Evolutionary conservation across 2,888 invertebrate species (phyloP), one percentile per base, ranked within the genome.

Genomic region (Brachypterus glaber): DNA sequence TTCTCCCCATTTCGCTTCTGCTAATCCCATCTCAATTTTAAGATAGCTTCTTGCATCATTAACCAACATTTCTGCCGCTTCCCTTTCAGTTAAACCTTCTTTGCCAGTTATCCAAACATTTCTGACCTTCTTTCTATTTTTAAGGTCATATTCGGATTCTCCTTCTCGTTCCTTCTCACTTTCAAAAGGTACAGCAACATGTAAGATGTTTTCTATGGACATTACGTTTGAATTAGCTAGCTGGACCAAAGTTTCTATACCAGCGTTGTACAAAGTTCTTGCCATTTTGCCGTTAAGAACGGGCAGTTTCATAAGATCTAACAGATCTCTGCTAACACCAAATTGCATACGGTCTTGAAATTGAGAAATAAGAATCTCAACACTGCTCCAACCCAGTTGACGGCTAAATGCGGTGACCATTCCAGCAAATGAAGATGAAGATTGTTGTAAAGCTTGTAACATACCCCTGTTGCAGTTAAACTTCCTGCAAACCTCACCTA

Each of bases 321-420:
- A 73, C 26, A 98, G 70, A 60, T 98, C 96, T 14, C 85, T 76
- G 57, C 89, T 85, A 30, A 97, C 83, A 8, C 96, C 97, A 63
- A 97, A 96, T 55, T 89, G 88, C 27, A 98, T 71, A 11, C 97
- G 79, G 54, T 86, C 83, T 68, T 96, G 92, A 64, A 98, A 96
- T 65, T 95, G 90, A 0, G 84, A 79, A 27, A 98, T 75, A 26
- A 98, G 70, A 46, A 91, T 69, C 62, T 93, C 87, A 55, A 98
- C 72, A 59, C 84, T 88, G 47, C 76, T 77, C 96, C 97, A 98
- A 15, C 93, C 90, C 8, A 98, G 68, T 36, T 91, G 82, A 45
- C 77, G 78, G 63, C 95, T 92, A 68, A 98, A 97, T n/a, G 88
- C 80, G 2, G 93, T 91, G 1, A 97, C 88, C 86, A 96, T 96